These are phyloP conservation scores for Tachyglossus aculeatus DNA, from an alignment of 2,797 vertebrate species.

Conservation along the genomic window DNA sequence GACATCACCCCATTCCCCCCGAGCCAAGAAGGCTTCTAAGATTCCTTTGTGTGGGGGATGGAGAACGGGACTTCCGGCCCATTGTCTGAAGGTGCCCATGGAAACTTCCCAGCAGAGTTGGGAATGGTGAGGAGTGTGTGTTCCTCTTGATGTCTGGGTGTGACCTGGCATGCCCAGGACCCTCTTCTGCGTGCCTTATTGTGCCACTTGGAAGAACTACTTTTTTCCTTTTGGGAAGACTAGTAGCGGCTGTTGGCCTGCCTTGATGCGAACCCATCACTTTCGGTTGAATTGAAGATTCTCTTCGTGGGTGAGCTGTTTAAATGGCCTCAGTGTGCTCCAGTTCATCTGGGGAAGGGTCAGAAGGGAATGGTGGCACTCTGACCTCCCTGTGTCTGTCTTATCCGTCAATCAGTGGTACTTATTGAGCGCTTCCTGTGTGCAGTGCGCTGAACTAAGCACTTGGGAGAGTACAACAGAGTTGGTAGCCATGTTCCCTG, in stretches of 20 bases:
- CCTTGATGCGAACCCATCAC: conserved; percentile 39
- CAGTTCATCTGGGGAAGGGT: conserved; percentile 41
- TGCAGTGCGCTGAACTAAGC: too few relatives aligned
- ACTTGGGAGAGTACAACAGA: too few relatives aligned
- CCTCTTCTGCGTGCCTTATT: conserved; percentile 23
- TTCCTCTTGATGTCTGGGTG: background rate
- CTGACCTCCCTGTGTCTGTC: conserved; percentile 30
- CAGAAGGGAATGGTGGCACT: conserved; percentile 46
- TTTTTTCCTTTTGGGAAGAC: conserved; percentile 57
- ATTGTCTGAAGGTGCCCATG: background rate
- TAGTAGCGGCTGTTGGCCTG: conserved; percentile 55
- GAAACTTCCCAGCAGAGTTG: background rate
- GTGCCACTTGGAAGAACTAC: conserved; percentile 55
- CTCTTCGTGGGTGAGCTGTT: conserved; percentile 49
- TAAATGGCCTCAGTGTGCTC: conserved; percentile 38
- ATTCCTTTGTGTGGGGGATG: background rate
- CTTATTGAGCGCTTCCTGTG: too few relatives aligned
- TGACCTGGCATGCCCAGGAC: conserved; percentile 16
- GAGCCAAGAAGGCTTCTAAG: background rate
- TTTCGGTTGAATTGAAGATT: conserved; percentile 34
- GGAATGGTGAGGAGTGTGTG: background rate
- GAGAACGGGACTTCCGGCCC: background rate
- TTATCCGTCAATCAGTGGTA: too few relatives aligned
- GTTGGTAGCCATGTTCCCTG: too few relatives aligned
- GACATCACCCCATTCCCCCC: background rate